Evolutionary conservation across 2,888 invertebrate species (phyloP), one percentile per base, ranked within the genome.

Genomic region (Ennomos quercinarius): DNA sequence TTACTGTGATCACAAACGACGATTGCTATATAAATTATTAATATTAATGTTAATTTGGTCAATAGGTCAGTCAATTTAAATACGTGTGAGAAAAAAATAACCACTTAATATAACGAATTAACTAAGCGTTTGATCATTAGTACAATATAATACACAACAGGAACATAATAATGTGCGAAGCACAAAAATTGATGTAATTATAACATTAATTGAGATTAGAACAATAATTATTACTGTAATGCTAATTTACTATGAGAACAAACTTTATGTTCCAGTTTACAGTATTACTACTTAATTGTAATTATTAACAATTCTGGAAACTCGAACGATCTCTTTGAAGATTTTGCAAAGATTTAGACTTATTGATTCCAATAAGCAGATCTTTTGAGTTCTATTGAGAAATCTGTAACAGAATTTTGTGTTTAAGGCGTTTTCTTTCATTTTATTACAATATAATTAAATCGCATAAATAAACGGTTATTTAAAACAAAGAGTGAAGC

Each of bases 111-210:
- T 39, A n/a, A 39, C 10, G n/a, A 39, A 10, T 39, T 39, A 12
- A 51, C 35, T 43, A 51, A 47, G 12, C 36, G 10, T 8, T 40
- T 34, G 11, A 6, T 42, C 12, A 48, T 61, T 61, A 52, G 43
- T 52, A 17, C 17, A 17, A 2, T 2, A 17, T 17, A 17, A 17
- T 3, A 17, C n/a, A 3, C 17, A 17, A 3, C 41, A 48, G 44
- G 44, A 53, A 63, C 54, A 64, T 36, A 54, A 64, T 38, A 54
- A 66, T 63, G 64, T 67, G 70, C 68, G 68, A 64, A 73, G 67
- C 47, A 67, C 48, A 56, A 36, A 63, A 67, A 41, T 9, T 35
- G 2, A 50, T 42, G 70, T 63, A 66, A 67, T 72, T 70, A 62
- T 58, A 49, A 63, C 61, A 57, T 67, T 42, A 42, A 50, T 42